Percentiles rank a stretch among this genome's conserved stretches.
Evolutionary conservation across 1,140 invertebrate genomes (phyloP).

Genomic region (Myzus persicae): DNA sequence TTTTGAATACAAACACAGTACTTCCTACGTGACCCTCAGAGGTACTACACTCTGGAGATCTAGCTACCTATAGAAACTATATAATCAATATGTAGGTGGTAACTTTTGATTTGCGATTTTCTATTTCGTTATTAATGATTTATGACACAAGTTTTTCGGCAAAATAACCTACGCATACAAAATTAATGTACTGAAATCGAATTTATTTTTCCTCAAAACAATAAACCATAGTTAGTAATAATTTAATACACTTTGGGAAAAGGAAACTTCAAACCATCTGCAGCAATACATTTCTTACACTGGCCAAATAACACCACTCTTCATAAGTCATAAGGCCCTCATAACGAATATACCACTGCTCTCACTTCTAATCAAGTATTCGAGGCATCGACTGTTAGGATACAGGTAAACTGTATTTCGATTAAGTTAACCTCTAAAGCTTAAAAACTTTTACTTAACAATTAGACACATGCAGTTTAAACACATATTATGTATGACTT

Average conservation of each 20-base stretch:
- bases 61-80: not conserved
- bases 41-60: not conserved
- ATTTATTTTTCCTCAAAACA: not conserved
- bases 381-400: not conserved
- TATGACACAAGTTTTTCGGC: not conserved
- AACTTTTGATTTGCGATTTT: not conserved
- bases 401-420: not conserved
- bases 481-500: not conserved
- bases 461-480: not conserved
- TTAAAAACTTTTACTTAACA: not conserved
- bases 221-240: not conserved
- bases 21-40: not conserved
- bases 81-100: not conserved
- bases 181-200: not conserved
- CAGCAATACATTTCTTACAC: not conserved
- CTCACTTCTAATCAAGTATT: not conserved
- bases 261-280: not conserved
- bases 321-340: not conserved
- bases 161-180: not conserved
- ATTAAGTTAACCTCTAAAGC: not conserved
- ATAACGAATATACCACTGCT: not conserved
- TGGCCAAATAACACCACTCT: not conserved
- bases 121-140: constrained; percentile 1
- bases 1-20: not conserved
- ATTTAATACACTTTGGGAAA: not conserved